Evolutionary conservation across 2,797 vertebrate species (phyloP).

Genomic region (Hypotaenidia okinawae): DNA sequence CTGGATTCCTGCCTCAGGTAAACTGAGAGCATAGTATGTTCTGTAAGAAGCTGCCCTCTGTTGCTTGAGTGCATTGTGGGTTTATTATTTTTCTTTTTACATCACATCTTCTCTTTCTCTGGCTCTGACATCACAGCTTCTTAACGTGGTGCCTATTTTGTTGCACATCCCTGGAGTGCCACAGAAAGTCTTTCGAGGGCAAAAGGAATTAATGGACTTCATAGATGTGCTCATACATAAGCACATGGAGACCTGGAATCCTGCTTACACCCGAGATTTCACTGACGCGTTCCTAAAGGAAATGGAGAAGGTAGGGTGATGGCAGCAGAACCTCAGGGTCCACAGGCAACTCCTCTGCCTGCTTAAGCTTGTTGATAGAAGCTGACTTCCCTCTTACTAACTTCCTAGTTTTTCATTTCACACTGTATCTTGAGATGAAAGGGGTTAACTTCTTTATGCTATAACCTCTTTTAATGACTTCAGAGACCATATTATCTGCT

Average conservation of each 20-base stretch:
- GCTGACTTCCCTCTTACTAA: not conserved
- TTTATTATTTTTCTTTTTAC: not conserved
- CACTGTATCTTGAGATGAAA: not conserved
- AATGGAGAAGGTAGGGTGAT: slow-evolving; percentile 61
- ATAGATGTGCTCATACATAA: slow-evolving; percentile 21
- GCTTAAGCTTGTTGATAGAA: not conserved
- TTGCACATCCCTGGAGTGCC: slow-evolving; percentile 50
- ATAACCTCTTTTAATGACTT: not conserved
- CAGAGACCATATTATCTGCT: not conserved
- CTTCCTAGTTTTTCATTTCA: not conserved
- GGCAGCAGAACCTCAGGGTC: not conserved
- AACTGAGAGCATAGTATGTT: not conserved
- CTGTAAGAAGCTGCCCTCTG: not conserved
- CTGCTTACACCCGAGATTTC: slow-evolving; percentile 28
- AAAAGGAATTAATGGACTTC: not conserved
- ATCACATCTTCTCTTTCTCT: not conserved
- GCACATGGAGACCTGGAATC: slow-evolving; percentile 42
- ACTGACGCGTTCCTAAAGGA: slow-evolving; percentile 65
- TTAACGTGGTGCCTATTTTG: slow-evolving; percentile 41
- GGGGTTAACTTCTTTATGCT: not conserved
- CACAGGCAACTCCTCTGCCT: not conserved
- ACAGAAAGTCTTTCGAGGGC: not conserved
- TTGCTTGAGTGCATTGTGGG: not conserved
- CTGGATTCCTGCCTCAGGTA: slow-evolving; percentile 59
- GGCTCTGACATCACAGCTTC: slow-evolving; percentile 48